Evolutionary conservation across 1,140 invertebrate genomes (phyloP), one percentile per base, ranked within the genome.

Genomic region (Nephotettix cincticeps): DNA sequence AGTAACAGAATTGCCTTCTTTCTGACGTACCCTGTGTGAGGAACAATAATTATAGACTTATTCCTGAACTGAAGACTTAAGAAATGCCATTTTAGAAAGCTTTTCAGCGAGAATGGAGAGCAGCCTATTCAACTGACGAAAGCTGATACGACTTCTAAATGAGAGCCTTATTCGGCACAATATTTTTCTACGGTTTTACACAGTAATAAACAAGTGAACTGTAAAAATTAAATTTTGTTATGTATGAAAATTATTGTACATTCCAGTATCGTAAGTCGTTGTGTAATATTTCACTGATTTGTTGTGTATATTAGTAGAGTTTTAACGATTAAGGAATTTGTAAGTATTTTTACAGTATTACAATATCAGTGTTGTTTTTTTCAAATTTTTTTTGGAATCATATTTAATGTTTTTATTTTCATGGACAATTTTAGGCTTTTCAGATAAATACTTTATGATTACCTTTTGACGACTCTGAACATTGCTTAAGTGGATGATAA

Each of bases 311-410:
- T 51, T 51, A 21, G 14, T 19, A 19, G 14, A 51, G 47, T 17
- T 19, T 51, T 51, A 51, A 40, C 17, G 6, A 40, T 19, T 51
- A 51, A 51, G 47, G 21, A 21, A 51, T 51, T 51, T 51, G 47
- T 51, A 51, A 51, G 47, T 51, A 51, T 51, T 51, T 51, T 51
- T 51, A 21, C 47, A 51, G 47, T 51, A 51, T 51, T 51, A 51
- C 47, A 17, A n/a, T 19, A 17, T 19, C 47, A 3, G 47, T 51
- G 3, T 17, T 21, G 14, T 19, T 4, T 19, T 4, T 19, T 21
- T 51, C 3, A 51, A 21, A 40, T 40, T 17, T 9, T 17, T 9
- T 17, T 9, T 6, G 6, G 17, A 40, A 17, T 17, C 36, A 6
- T 40, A 17, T 40, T 51, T 51, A 17, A 21, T 19, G 47, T 4